Evolutionary conservation across 2,797 vertebrate genomes (phyloP).

Genomic region (Microctenopoma lineatum): DNA sequence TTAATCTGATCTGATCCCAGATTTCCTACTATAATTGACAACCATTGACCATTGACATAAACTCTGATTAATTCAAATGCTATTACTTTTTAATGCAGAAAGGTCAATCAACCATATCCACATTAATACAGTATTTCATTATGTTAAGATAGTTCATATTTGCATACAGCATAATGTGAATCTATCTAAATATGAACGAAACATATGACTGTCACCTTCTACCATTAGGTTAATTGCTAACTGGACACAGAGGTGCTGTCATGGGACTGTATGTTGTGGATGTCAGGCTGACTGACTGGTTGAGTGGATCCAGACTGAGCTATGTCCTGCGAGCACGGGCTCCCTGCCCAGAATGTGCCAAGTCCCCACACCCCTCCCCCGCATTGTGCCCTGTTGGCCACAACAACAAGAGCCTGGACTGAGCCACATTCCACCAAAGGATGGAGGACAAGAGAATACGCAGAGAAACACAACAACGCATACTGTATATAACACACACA

Average conservation of each 20-base stretch:
- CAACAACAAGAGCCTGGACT: slow-evolving; percentile 69
- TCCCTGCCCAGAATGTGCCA: slow-evolving; percentile 77
- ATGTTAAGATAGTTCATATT: not conserved
- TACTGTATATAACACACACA: slow-evolving; percentile 12
- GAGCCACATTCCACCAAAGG: slow-evolving; percentile 66
- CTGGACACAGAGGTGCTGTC: slow-evolving; percentile 24
- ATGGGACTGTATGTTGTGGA: slow-evolving; percentile 33
- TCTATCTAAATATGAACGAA: not conserved
- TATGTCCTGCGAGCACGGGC: slow-evolving; percentile 61
- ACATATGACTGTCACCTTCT: slow-evolving; percentile 8
- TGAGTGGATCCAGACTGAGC: slow-evolving; percentile 41
- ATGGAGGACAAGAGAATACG: slow-evolving; percentile 48
- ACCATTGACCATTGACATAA: not conserved
- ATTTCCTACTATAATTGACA: not conserved
- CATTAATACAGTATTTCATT: not conserved
- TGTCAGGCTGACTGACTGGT: slow-evolving; percentile 37
- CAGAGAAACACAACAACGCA: slow-evolving; percentile 26
- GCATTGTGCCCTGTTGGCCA: slow-evolving; percentile 68
- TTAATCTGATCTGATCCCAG: not conserved
- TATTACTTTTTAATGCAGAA: not conserved
- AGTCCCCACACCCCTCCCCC: slow-evolving; percentile 27
- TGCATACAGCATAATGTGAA: not conserved
- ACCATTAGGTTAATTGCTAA: slow-evolving; percentile 24
- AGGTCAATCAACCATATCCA: not conserved
- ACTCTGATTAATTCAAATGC: not conserved